phyloP scores from a whole-genome alignment of 2,113 vertebrate genomes.

The Labrus mixtus region DNA sequence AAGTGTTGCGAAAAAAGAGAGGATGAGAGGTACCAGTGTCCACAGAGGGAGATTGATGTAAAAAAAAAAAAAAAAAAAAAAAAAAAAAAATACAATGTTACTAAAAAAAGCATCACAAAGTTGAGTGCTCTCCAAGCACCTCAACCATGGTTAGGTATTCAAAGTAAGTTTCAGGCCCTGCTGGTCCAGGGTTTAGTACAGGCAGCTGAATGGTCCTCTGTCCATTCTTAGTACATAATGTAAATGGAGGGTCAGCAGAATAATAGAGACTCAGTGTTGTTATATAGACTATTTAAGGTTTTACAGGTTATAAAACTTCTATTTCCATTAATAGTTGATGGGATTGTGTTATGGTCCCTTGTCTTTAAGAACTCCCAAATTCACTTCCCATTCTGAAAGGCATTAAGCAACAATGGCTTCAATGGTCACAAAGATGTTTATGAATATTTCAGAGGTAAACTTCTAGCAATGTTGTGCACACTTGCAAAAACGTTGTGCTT shows the following conservation, averaged over 20 bases:
- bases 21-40: conserved; percentile 66
- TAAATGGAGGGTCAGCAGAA: conserved; percentile 54
- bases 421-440: conserved; percentile 56
- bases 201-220: conserved; percentile 74
- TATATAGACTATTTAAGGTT: conserved; percentile 53
- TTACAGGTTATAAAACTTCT: conserved; percentile 72
- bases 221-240: conserved; percentile 57
- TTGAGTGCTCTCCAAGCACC: conserved; percentile 50
- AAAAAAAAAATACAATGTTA: conserved; percentile 5
- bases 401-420: conserved; percentile 55
- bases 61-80: conserved; percentile 4
- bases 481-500: conserved; percentile 60
- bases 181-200: conserved; percentile 78
- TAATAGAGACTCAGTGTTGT: conserved; percentile 41
- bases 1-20: conserved; percentile 31
- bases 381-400: conserved; percentile 63
- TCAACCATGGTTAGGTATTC: conserved; percentile 49
- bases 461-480: conserved; percentile 57
- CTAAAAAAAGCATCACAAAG: conserved; percentile 33
- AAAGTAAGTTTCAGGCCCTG: conserved; percentile 71
- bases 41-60: conserved; percentile 54
- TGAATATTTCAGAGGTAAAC: conserved; percentile 74
- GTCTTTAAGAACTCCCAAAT: conserved; percentile 40
- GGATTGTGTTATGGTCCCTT: conserved; percentile 53
- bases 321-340: conserved; percentile 55